phyloP scores from a whole-genome alignment of 2,113 vertebrate species.

The Carollia perspicillata region DNA sequence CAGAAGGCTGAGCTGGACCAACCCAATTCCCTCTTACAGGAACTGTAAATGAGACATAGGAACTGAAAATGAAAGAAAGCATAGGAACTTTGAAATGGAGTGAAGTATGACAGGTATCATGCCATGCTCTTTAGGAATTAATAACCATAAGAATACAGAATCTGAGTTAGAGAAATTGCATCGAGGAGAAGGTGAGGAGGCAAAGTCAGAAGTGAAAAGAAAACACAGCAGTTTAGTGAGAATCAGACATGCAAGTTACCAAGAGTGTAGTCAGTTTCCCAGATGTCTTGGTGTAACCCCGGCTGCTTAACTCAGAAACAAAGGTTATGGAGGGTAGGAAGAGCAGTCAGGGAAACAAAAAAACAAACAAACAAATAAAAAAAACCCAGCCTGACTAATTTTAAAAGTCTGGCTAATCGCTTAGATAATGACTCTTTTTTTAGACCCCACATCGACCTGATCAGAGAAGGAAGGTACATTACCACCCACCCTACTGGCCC shows the following conservation, averaged over 20 bases:
- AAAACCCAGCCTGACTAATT: no score
- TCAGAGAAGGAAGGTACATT: background rate
- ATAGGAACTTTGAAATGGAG: background rate
- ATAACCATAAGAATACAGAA: background rate
- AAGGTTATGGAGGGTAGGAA: background rate
- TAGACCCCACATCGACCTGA: background rate
- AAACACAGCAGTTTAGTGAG: background rate
- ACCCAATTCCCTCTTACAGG: background rate
- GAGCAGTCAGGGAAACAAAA: background rate
- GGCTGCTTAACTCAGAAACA: background rate
- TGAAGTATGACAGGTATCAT: background rate
- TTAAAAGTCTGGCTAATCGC: background rate
- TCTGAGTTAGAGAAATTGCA: background rate
- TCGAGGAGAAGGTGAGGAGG: background rate
- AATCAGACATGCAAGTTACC: background rate
- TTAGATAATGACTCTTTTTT: background rate
- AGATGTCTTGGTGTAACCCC: background rate
- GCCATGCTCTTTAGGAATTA: background rate
- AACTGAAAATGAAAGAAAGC: background rate
- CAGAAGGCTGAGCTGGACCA: background rate
- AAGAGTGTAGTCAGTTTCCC: background rate
- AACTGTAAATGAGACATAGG: background rate
- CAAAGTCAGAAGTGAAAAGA: background rate
- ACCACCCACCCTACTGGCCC: background rate
- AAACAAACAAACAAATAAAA: no score